phyloP scores from a whole-genome alignment of 2,113 vertebrate genomes.

The Chamaetylas fuelleborni region DNA sequence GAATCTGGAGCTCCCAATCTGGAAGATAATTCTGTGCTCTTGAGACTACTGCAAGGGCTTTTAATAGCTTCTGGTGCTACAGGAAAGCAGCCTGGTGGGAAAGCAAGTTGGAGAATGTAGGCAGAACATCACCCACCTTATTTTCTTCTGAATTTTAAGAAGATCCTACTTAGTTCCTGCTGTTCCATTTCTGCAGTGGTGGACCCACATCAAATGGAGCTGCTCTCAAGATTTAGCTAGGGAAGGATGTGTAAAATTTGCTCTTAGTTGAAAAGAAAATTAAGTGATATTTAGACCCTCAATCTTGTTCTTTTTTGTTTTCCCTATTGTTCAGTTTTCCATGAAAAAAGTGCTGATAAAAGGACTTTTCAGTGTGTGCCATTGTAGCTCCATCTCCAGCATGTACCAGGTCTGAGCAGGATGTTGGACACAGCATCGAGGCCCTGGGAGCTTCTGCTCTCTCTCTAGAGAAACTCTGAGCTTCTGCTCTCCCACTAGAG shows the following conservation, averaged over 20 bases:
- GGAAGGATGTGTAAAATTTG: neutral
- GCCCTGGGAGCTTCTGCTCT: neutral
- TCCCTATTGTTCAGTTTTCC: neutral
- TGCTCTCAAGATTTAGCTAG: neutral
- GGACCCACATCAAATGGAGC: neutral
- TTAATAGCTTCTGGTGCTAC: slow-evolving; percentile 31
- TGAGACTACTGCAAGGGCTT: slow-evolving; percentile 2
- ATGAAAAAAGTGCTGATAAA: neutral
- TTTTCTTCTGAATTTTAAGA: slow-evolving; percentile 21
- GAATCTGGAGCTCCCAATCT: slow-evolving; percentile 44
- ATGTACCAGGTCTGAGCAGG: neutral
- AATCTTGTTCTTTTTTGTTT: neutral
- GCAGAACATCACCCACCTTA: slow-evolving; percentile 41
- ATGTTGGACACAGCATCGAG: neutral
- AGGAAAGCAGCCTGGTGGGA: slow-evolving; percentile 2
- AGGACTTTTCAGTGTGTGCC: neutral
- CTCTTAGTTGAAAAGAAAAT: neutral
- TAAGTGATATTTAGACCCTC: neutral
- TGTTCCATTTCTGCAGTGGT: neutral
- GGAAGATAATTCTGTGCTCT: slow-evolving; percentile 33
- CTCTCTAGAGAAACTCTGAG: neutral
- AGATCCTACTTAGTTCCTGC: neutral
- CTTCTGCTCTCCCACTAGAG: neutral
- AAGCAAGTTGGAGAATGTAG: neutral
- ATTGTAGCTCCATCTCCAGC: neutral